Evolutionary conservation across 2,888 invertebrate species (phyloP), one percentile per base, ranked within the genome.

Genomic region (Drosophila anceps): DNA sequence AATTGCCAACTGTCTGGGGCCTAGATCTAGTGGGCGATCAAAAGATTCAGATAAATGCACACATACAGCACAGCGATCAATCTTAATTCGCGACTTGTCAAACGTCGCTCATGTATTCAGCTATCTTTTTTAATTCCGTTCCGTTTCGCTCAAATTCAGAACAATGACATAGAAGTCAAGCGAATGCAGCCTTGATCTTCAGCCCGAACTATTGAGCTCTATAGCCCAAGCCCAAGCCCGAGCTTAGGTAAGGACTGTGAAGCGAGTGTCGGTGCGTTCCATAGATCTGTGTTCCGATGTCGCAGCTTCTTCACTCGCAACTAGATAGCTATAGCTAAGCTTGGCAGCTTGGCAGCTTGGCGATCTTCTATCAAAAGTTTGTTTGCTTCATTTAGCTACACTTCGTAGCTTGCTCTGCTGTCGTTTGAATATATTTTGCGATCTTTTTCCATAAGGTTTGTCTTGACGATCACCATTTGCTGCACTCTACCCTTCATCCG

Each of bases 61-160:
- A 71, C 59, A 24, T 37, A 62, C 50, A 66, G 37, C 18, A 4
- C 13, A 50, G 35, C 64, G 69, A 79, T 81, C 81, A 68, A 84
- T 79, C 76, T 71, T 69, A 82, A 82, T 84, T 82, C 76, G 82
- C 73, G 53, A 69, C 48, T 54, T 76, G 76, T 76, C 72, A 68
- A 59, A n/a, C n/a, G 29, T 48, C 9, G 4, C 12, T 10, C 15
- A 27, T 46, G 15, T n/a, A 29, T 6, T 29, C 18, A 31, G n/a
- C 31, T 20, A 18, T 50, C 29, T 15, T 13, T 24, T 24, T 15
- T 12, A 50, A n/a, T 48, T n/a, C 27, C 29, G 10, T 29, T n/a
- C 48, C 48, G 29, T 29, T 29, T 29, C 46, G 48, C 12, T 29
- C 9, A 7, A 12, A 50, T 31, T 18, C 31, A 33, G 50, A 50